Evolutionary conservation across 1,140 invertebrate genomes (phyloP).

Genomic region (Drosophila asahinai): DNA sequence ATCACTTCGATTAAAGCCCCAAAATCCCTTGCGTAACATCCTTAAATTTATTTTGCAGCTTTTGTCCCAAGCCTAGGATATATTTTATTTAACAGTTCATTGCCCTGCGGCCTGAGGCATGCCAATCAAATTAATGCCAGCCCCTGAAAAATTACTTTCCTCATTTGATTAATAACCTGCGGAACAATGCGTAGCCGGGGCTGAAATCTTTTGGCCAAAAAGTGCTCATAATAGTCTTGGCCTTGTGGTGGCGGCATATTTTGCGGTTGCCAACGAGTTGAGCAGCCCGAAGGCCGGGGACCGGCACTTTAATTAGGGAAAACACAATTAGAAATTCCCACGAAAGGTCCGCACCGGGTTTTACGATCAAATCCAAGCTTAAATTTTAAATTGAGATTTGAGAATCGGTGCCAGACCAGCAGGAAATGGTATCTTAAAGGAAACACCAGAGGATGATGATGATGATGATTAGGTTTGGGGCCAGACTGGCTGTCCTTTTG

Average conservation of each 20-base stretch:
- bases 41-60: slow-evolving; percentile 33
- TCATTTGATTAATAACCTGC: slow-evolving; percentile 54
- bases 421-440: slow-evolving; percentile 39
- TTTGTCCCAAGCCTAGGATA: slow-evolving; percentile 13
- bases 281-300: background rate
- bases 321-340: slow-evolving; percentile 40
- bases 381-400: slow-evolving; percentile 63
- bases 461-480: slow-evolving; percentile 28
- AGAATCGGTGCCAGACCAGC: slow-evolving; percentile 32
- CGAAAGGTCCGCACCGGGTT: slow-evolving; percentile 24
- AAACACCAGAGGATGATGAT: slow-evolving; percentile 9
- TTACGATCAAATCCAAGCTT: slow-evolving; percentile 41
- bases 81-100: slow-evolving; percentile 64
- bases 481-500: slow-evolving; percentile 14
- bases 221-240: slow-evolving; percentile 53
- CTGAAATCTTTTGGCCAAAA: slow-evolving; percentile 7
- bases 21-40: slow-evolving; percentile 27
- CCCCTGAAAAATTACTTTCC: slow-evolving; percentile 55
- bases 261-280: slow-evolving; percentile 37
- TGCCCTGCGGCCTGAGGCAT: slow-evolving; percentile 36
- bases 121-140: slow-evolving; percentile 59
- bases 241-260: slow-evolving; percentile 46
- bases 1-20: slow-evolving; percentile 28
- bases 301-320: slow-evolving; percentile 52
- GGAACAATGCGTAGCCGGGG: slow-evolving; percentile 25